Evolutionary conservation across 2,888 invertebrate genomes (phyloP).

Genomic region (Orchestes rusci): DNA sequence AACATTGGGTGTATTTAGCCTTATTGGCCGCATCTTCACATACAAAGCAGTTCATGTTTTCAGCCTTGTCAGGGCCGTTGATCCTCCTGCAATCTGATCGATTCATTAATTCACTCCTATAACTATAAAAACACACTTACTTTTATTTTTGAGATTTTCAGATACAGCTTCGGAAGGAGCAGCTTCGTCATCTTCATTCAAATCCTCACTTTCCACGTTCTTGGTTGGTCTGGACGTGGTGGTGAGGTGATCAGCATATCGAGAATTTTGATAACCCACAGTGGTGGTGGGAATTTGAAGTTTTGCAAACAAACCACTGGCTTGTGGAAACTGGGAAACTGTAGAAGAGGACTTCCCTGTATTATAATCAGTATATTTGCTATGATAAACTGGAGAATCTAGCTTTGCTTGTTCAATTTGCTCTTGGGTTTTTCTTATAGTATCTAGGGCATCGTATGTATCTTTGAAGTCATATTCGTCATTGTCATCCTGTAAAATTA

Average conservation of each 20-base stretch:
- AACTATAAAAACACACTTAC: constrained; percentile 1
- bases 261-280: constrained; percentile 35
- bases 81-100: constrained; percentile 53
- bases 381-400: constrained; percentile 12
- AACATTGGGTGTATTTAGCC: constrained; percentile 52
- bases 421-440: constrained; percentile 22
- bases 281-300: constrained; percentile 22
- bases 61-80: constrained; percentile 44
- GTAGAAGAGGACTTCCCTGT: constrained; percentile 34
- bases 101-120: not conserved
- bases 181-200: constrained; percentile 18
- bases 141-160: constrained; percentile 18
- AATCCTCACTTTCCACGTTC: constrained; percentile 33
- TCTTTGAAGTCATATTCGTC: constrained; percentile 1
- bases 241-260: constrained; percentile 30
- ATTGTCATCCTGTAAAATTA: not conserved
- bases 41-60: constrained; percentile 48
- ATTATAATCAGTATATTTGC: constrained; percentile 30
- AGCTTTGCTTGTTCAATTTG: constrained; percentile 26
- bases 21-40: constrained; percentile 50
- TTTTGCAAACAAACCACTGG: constrained; percentile 23
- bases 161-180: constrained; percentile 31
- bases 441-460: constrained; percentile 15
- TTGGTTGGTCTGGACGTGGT: constrained; percentile 41
- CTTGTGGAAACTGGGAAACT: constrained; percentile 32